Conservation (phyloP, 2,113 vertebrate genomes). For the Prinia subflava region DNA sequence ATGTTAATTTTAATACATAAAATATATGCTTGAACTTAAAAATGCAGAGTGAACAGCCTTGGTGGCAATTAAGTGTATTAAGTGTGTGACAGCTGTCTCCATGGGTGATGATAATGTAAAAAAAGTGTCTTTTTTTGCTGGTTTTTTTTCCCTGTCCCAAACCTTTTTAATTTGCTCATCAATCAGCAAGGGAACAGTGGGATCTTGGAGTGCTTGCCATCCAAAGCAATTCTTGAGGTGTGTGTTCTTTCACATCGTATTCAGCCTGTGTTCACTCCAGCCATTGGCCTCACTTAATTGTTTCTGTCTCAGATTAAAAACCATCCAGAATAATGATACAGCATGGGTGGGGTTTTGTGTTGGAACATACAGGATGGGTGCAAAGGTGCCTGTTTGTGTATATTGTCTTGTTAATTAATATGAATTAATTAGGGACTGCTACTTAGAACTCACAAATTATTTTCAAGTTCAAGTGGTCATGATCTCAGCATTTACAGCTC, state of each 20-base stretch:
- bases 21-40: constrained; percentile 1
- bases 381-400: not conserved
- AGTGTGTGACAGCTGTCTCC: not conserved
- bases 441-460: not conserved
- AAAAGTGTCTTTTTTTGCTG: not conserved
- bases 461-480: not conserved
- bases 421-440: not conserved
- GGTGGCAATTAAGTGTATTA: not conserved
- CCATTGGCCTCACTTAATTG: not conserved
- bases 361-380: not conserved
- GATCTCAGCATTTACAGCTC: not conserved
- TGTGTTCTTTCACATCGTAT: not conserved
- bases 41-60: not conserved
- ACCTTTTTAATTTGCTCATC: not conserved
- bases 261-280: not conserved
- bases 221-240: not conserved
- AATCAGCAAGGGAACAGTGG: not conserved
- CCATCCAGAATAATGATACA: not conserved
- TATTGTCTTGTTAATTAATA: not conserved
- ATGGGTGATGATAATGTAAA: not conserved
- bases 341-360: not conserved
- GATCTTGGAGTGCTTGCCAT: not conserved
- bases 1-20: constrained; percentile 28
- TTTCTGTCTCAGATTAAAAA: not conserved
- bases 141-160: not conserved